Evolutionary conservation across 1,140 invertebrate genomes (phyloP), one percentile per base, ranked within the genome.

Genomic region (Conus ventricosus): DNA sequence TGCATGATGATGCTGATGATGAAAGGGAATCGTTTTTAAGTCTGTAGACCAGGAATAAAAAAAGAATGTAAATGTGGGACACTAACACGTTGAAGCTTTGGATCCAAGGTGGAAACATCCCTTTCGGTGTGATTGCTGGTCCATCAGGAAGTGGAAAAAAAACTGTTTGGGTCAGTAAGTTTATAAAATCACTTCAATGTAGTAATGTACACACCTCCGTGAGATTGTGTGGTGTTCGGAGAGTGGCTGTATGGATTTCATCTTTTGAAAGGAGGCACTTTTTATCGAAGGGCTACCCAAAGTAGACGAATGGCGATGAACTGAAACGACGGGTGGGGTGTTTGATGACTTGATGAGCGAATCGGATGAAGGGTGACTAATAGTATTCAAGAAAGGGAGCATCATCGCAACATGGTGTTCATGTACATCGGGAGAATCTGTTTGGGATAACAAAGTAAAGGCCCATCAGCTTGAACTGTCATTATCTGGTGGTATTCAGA

Each of bases 161-260:
- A 76, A 76, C 71, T 23, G 25, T 76, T 13, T 76, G 71, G 5
- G 71, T 76, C 8, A 76, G 4, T 23, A 13, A 25, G 71, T 76
- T 75, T 75, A 75, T 20, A 39, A 76, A 23, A 76, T 8, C 13
- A n/a, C 23, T 0, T 23, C 11, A 13, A 11, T n/a, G 71, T 4
- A 13, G 23, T 76, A 8, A n/a, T 76, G 71, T 23, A 13, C 8
- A 13, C 71, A 8, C 20, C 20, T 76, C 71, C 71, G 6, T 76
- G 71, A 76, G n/a, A 76, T 76, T n/a, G 71, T 76, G 25, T 76
- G 71, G 71, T 76, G 71, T 76, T 76, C n/a, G 71, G 71, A 10
- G 20, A 76, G 25, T 76, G 71, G 71, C 71, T 4, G 25, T n/a
- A 3, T 8, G 71, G 1, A n/a, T 76, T 4, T 76, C 4, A 76